These are phyloP conservation scores for Drosophila ambigua DNA, from an alignment of 1,140 invertebrate species.

Conservation along the genomic window DNA sequence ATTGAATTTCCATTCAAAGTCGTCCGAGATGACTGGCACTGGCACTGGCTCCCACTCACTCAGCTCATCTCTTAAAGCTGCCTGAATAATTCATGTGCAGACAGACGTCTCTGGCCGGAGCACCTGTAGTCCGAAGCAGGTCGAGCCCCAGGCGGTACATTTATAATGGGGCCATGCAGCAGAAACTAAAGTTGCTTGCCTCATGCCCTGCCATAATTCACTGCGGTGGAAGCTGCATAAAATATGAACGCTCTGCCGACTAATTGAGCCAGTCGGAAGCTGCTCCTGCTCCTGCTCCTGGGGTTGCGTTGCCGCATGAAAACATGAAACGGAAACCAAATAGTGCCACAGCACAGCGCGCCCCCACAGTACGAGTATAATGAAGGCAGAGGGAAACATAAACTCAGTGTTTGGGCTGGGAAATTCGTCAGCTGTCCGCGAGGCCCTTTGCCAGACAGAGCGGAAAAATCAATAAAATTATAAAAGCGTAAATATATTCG, in stretches of 20 bases:
- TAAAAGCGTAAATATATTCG: conserved; percentile 66
- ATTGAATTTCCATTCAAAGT: conserved; percentile 20
- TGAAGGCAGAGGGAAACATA: conserved; percentile 43
- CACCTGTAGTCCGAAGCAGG: conserved; percentile 18
- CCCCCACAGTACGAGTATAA: neutral
- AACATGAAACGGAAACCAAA: conserved; percentile 65
- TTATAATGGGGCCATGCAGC: conserved; percentile 32
- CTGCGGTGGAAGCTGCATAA: conserved; percentile 48
- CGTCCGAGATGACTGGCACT: neutral
- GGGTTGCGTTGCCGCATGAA: conserved; percentile 13
- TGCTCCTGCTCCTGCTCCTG: conserved; percentile 23
- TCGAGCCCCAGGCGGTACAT: conserved; percentile 10
- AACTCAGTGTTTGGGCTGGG: conserved; percentile 53
- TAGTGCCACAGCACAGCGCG: conserved; percentile 31
- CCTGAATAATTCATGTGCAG: conserved; percentile 1
- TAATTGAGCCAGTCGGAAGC: conserved; percentile 60
- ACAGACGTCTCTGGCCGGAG: neutral
- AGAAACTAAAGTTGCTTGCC: conserved; percentile 34
- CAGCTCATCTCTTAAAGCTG: conserved; percentile 9
- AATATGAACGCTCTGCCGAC: conserved; percentile 44
- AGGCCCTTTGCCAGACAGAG: conserved; percentile 52
- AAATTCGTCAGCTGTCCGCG: conserved; percentile 64
- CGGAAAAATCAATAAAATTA: conserved; percentile 81
- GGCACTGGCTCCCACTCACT: neutral
- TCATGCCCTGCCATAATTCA: conserved; percentile 52